Evolutionary conservation across 2,888 invertebrate species (phyloP), one percentile per base, ranked within the genome.

Genomic region (Melipona beecheii): DNA sequence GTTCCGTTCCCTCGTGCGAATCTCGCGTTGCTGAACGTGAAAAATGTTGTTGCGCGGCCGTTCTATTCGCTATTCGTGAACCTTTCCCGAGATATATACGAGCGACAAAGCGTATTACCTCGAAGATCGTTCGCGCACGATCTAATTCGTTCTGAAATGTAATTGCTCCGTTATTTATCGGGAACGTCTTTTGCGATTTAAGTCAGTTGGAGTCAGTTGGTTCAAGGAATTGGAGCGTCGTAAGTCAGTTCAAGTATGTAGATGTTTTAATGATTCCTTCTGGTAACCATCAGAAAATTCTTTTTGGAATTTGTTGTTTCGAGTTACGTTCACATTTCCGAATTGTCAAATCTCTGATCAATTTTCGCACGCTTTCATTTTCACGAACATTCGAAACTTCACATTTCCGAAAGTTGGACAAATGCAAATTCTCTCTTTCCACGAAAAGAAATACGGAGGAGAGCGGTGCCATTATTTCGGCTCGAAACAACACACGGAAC

Each of bases 21-120:
- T 88, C 89, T 89, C 81, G 72, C 78, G 85, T 78, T 74, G 88
- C 77, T 78, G 27, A 83, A 78, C 74, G 76, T 89, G 89, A 89
- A 89, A 89, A 89, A 89, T 89, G 89, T 82, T 89, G 89, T 81
- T 83, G 56, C 85, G 54, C 43, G 6, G 27, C 58, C 49, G 49
- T 52, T 27, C 54, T 69, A n/a, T 31, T 27, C 50, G 15, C 70
- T 21, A 60, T 49, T 6, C 81, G 62, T 43, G 58, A 75, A 66
- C 64, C 54, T 58, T 31, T 43, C 36, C 68, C 31, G 31, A 24
- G 43, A 36, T 21, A n/a, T 64, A 24, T 52, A 73, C 72, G 72
- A 62, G n/a, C 19, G 24, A 54, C 43, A 27, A n/a, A 56, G 50
- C n/a, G 56, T 72, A 36, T 27, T 52, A 66, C 52, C 52, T 49